These are phyloP conservation scores for Coelopa frigida DNA, from an alignment of 1,140 invertebrate species.

Conservation along the genomic window DNA sequence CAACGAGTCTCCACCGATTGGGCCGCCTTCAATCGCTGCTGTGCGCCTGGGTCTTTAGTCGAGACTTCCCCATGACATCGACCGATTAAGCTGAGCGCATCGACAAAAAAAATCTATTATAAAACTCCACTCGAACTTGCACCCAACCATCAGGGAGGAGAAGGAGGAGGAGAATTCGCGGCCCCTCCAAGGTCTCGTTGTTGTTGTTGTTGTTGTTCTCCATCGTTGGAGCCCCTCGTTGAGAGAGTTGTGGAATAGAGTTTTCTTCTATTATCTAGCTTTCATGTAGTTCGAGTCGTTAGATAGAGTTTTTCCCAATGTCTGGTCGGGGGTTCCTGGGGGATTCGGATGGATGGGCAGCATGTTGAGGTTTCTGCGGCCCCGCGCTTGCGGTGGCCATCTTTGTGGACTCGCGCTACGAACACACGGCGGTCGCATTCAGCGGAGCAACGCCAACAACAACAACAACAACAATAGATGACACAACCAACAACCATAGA, in stretches of 20 bases:
- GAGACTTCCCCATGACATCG: slow-evolving; percentile 43
- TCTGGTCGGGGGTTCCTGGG: no score
- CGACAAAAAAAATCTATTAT: background rate
- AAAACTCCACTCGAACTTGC: background rate
- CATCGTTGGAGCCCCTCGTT: background rate
- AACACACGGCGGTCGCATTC: background rate
- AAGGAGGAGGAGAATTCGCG: background rate
- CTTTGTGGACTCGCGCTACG: slow-evolving; percentile 37
- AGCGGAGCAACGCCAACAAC: background rate
- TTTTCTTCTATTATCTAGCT: no score
- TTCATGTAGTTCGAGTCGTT: no score
- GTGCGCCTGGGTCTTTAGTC: slow-evolving; percentile 33
- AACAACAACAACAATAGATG: no score
- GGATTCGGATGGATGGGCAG: no score
- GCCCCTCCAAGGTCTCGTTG: background rate
- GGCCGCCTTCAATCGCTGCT: slow-evolving; percentile 14
- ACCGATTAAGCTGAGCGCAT: slow-evolving; percentile 17
- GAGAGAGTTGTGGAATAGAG: no score
- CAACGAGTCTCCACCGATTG: no score
- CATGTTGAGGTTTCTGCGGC: slow-evolving; percentile 27
- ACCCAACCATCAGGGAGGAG: background rate
- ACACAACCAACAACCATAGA: no score
- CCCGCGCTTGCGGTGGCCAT: slow-evolving; percentile 41
- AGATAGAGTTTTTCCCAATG: no score
- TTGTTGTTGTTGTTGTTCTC: background rate